phyloP scores from a whole-genome alignment of 1,140 invertebrate genomes.

The Tetragonula clypearis region DNA sequence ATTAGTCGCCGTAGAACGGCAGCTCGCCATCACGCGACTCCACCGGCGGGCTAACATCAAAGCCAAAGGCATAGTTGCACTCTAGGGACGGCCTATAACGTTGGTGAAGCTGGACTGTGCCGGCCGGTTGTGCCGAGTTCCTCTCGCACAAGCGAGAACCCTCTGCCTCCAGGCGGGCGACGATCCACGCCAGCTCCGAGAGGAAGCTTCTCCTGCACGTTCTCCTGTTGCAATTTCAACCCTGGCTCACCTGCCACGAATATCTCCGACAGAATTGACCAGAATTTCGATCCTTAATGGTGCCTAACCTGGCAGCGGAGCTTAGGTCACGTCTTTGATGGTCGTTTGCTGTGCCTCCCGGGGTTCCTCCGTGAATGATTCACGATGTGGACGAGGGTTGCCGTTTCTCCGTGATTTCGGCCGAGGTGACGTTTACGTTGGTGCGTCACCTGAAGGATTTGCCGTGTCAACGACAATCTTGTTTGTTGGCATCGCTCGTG shows the following conservation, averaged over 20 bases:
- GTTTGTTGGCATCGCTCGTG: too few species aligned
- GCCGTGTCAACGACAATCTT: too few species aligned
- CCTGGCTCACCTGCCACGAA: conserved; percentile 2
- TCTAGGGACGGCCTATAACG: conserved; percentile 70
- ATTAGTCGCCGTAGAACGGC: conserved; percentile 76
- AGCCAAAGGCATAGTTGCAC: conserved; percentile 81
- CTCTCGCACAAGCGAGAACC: conserved; percentile 5
- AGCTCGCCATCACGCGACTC: conserved; percentile 71
- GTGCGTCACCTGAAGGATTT: too few species aligned
- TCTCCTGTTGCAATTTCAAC: conserved; percentile 17
- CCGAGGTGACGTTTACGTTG: neutral
- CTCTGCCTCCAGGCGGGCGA: neutral
- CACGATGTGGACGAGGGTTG: neutral
- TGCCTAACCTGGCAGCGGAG: neutral
- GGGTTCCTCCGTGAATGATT: neutral
- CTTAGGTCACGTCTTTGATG: too few species aligned
- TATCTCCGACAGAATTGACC: neutral
- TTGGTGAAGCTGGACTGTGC: conserved; percentile 7
- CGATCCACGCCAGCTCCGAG: neutral
- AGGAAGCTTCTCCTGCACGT: neutral
- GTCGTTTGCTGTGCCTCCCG: too few species aligned
- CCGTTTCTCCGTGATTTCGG: neutral
- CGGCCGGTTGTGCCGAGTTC: conserved; percentile 38
- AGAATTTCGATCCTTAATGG: conserved; percentile 19
- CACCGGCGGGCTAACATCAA: conserved; percentile 76